A percentile compares a stretch with the other conserved stretches of the same genome.
Conservation (phyloP, 2,888 invertebrate genomes). For the Leptarthrus brevirostris region DNA sequence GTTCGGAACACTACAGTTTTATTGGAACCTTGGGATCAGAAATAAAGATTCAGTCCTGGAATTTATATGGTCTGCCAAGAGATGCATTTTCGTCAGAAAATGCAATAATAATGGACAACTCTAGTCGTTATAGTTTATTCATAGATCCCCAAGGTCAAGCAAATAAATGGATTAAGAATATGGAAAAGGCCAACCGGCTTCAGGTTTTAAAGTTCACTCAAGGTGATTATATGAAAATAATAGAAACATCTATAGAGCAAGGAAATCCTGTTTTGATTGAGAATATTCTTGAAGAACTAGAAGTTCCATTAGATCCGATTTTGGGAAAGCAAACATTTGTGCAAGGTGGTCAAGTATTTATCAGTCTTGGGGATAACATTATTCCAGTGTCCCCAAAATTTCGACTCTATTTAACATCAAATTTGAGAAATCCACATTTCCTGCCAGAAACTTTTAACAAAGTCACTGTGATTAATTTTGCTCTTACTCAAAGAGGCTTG, state of each 20-base stretch:
- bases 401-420: conserved; percentile 87
- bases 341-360: conserved; percentile 79
- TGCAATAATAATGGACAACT: conserved; percentile 84
- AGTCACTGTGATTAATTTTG: conserved; percentile 87
- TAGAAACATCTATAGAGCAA: conserved; percentile 79
- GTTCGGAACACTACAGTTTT: conserved; percentile 79
- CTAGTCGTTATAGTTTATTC: conserved; percentile 88
- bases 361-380: conserved; percentile 87
- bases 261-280: conserved; percentile 84
- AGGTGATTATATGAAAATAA: conserved; percentile 64
- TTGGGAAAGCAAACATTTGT: conserved; percentile 81
- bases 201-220: conserved; percentile 65
- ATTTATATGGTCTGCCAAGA: conserved; percentile 85
- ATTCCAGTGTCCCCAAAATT: conserved; percentile 84
- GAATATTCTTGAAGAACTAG: conserved; percentile 85
- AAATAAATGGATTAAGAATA: conserved; percentile 90
- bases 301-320: conserved; percentile 87
- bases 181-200: conserved; percentile 72
- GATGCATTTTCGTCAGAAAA: conserved; percentile 90
- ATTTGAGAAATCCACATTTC: conserved; percentile 88
- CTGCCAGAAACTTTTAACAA: conserved; percentile 90
- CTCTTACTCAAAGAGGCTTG: conserved; percentile 79
- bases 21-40: conserved; percentile 83
- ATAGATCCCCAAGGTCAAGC: conserved; percentile 96
- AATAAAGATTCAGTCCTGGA: conserved; percentile 80